Percentiles rank a stretch among this genome's conserved stretches.
Conservation (phyloP, 1,140 invertebrate genomes). For the Epicauta chinensis region DNA sequence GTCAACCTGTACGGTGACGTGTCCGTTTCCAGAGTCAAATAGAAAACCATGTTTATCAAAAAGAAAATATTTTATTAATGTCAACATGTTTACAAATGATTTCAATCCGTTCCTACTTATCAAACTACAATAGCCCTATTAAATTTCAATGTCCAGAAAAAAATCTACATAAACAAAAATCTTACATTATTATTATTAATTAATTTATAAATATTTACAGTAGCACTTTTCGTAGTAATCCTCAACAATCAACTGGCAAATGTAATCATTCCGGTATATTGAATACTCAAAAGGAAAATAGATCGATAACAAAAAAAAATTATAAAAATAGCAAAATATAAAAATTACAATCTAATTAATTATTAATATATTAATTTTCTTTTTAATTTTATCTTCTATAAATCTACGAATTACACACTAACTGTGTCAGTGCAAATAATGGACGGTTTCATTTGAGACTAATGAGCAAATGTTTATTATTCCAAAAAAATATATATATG, state of each 20-base stretch:
- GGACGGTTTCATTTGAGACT: constrained; percentile 35
- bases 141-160: background rate
- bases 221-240: too few species aligned
- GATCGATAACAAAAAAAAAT: constrained; percentile 12
- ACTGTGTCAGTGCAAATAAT: constrained; percentile 28
- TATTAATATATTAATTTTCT: constrained; percentile 20
- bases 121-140: background rate
- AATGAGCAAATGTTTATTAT: constrained; percentile 10
- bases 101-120: constrained; percentile 9
- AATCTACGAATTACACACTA: constrained; percentile 14
- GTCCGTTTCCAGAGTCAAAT: background rate
- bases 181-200: background rate
- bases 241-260: too few species aligned
- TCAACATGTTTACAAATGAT: constrained; percentile 31
- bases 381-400: background rate
- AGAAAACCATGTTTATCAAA: constrained; percentile 6
- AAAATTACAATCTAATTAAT: constrained; percentile 14
- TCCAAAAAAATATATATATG: background rate
- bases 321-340: constrained; percentile 20
- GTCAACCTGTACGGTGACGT: background rate
- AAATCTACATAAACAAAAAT: background rate
- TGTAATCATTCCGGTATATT: too few species aligned
- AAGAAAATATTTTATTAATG: constrained; percentile 24
- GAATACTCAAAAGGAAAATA: too few species aligned
- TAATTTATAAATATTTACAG: too few species aligned